phyloP scores from a whole-genome alignment of 1,140 invertebrate genomes.

The Aleiodes sp. region DNA sequence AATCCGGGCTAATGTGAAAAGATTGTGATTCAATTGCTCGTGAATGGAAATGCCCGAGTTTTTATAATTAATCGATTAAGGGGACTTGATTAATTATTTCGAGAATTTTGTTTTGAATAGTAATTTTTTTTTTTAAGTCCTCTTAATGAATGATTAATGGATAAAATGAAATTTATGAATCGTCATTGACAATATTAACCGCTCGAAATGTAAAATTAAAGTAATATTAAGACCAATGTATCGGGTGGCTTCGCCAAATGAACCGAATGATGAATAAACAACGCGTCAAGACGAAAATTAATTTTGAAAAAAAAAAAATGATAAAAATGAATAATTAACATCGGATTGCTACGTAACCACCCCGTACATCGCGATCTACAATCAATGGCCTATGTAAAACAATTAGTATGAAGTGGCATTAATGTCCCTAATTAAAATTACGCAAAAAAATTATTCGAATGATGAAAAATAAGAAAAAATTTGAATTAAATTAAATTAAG shows the following conservation, averaged over 20 bases:
- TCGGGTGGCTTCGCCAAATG: slow-evolving; percentile 15
- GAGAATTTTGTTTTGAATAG: too few species aligned
- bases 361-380: slow-evolving; percentile 41
- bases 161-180: slow-evolving; percentile 18
- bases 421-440: slow-evolving; percentile 43
- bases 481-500: neutral
- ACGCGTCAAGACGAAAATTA: neutral
- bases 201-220: slow-evolving; percentile 37
- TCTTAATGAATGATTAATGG: slow-evolving; percentile 24
- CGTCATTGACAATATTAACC: slow-evolving; percentile 49
- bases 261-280: slow-evolving; percentile 8
- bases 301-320: slow-evolving; percentile 16
- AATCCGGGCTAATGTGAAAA: too few species aligned
- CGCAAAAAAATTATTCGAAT: neutral
- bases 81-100: too few species aligned
- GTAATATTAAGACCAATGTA: slow-evolving; percentile 35
- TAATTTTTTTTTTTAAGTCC: too few species aligned
- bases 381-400: slow-evolving; percentile 52
- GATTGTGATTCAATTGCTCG: too few species aligned
- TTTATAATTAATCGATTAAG: too few species aligned
- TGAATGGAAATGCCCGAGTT: too few species aligned
- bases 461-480: neutral
- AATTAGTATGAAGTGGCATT: slow-evolving; percentile 41
- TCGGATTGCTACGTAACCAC: slow-evolving; percentile 26
- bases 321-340: slow-evolving; percentile 27